These are phyloP conservation scores for Tympanoctomys barrerae DNA, from an alignment of 2,797 vertebrate species.

Conservation along the genomic window DNA sequence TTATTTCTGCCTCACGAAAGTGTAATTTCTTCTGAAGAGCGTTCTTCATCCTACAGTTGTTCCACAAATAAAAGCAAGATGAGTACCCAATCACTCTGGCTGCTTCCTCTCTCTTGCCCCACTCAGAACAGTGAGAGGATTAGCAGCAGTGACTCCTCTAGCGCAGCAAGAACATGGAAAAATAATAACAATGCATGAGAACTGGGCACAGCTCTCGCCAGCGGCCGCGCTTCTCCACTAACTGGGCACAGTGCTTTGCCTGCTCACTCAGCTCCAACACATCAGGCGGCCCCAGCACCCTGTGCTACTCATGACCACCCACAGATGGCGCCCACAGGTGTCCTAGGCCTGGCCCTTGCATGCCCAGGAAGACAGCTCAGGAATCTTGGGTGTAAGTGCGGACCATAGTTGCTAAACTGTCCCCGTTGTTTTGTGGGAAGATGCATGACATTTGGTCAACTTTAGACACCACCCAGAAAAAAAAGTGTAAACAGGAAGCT, in stretches of 20 bases:
- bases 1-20: neutral
- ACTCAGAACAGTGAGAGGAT: neutral
- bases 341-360: no score
- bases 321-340: rapidly evolving
- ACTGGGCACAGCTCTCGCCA: neutral
- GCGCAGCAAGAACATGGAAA: neutral
- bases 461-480: neutral
- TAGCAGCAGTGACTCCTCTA: neutral
- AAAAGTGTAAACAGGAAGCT: neutral
- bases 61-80: neutral
- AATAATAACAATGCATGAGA: neutral
- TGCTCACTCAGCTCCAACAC: neutral
- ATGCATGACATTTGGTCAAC: neutral
- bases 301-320: no score
- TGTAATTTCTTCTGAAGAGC: neutral
- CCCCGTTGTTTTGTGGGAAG: neutral
- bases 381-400: neutral
- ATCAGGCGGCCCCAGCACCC: no score
- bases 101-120: neutral
- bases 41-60: neutral
- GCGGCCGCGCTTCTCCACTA: no score
- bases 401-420: neutral
- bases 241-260: no score
- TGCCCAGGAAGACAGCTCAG: neutral
- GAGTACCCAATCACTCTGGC: neutral